Conservation (phyloP, 2,888 invertebrate genomes). For the Salpingus planirostris region DNA sequence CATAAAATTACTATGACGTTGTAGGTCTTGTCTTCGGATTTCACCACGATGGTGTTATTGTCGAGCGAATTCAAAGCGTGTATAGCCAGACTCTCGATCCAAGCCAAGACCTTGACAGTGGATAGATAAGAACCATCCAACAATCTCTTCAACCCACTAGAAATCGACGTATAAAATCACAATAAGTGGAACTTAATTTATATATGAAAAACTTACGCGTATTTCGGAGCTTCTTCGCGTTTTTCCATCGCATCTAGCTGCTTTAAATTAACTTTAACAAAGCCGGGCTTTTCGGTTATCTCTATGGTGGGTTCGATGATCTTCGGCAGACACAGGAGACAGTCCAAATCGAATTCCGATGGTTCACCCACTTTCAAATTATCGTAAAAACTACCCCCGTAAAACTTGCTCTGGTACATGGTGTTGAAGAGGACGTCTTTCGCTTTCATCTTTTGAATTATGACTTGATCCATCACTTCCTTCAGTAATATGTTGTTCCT, state of each 20-base stretch:
- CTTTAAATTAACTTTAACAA: slow-evolving; percentile 41
- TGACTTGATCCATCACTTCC: slow-evolving; percentile 18
- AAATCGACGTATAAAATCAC: too few species aligned
- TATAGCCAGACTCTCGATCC: too few species aligned
- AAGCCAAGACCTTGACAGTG: too few species aligned
- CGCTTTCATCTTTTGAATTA: slow-evolving; percentile 30
- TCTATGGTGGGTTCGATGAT: slow-evolving; percentile 36
- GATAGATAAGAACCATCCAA: too few species aligned
- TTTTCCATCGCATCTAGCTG: slow-evolving; percentile 7
- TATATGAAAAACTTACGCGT: too few species aligned
- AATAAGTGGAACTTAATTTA: too few species aligned
- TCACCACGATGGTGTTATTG: too few species aligned
- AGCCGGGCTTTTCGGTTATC: slow-evolving; percentile 38
- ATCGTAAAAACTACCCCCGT: slow-evolving; percentile 54
- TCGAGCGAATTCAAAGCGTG: too few species aligned
- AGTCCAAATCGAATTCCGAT: slow-evolving; percentile 54
- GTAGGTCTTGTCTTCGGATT: too few species aligned
- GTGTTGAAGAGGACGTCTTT: slow-evolving; percentile 30
- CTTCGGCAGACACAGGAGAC: slow-evolving; percentile 47
- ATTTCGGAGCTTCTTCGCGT: slow-evolving; percentile 7
- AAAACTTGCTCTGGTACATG: slow-evolving; percentile 35
- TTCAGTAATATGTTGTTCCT: slow-evolving; percentile 13
- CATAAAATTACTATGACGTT: too few species aligned
- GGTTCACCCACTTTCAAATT: slow-evolving; percentile 50
- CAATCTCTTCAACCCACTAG: too few species aligned